phyloP scores from a whole-genome alignment of 1,140 invertebrate species.

The Trichoplusia ni region DNA sequence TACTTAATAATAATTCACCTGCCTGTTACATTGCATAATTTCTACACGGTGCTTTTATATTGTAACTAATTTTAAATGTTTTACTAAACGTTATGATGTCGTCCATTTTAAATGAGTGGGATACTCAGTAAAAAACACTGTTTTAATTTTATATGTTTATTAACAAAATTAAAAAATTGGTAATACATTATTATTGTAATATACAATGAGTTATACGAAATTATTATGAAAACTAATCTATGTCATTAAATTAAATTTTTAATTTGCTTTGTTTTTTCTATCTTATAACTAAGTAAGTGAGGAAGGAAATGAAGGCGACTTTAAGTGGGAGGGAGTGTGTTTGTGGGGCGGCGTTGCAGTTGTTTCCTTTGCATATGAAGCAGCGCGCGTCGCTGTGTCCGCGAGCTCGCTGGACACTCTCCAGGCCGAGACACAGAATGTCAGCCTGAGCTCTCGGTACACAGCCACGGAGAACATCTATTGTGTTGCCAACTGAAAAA shows the following conservation, averaged over 20 bases:
- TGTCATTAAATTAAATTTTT: slow-evolving; percentile 16
- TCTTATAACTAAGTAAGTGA: slow-evolving; percentile 62
- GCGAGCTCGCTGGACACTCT: slow-evolving; percentile 65
- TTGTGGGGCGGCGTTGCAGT: slow-evolving; percentile 65
- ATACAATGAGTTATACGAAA: slow-evolving; percentile 3
- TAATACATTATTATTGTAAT: slow-evolving; percentile 1
- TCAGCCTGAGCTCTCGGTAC: slow-evolving; percentile 65
- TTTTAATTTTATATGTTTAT: background rate
- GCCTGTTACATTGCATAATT: background rate
- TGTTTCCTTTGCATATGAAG: slow-evolving; percentile 66
- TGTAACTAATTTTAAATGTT: no score
- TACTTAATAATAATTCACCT: no score
- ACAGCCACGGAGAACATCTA: slow-evolving; percentile 74
- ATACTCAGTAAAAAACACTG: background rate
- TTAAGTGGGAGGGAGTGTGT: slow-evolving; percentile 19
- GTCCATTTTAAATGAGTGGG: no score
- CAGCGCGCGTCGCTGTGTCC: slow-evolving; percentile 75
- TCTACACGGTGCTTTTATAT: background rate
- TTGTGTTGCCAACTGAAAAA: slow-evolving; percentile 75
- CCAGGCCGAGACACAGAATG: slow-evolving; percentile 67
- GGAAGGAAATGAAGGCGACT: slow-evolving; percentile 43
- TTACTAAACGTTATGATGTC: no score
- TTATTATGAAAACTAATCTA: background rate
- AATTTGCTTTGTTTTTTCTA: slow-evolving; percentile 2
- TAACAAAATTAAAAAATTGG: slow-evolving; percentile 1